phyloP scores from a whole-genome alignment of 2,888 invertebrate species.

The Pandemis heparana region DNA sequence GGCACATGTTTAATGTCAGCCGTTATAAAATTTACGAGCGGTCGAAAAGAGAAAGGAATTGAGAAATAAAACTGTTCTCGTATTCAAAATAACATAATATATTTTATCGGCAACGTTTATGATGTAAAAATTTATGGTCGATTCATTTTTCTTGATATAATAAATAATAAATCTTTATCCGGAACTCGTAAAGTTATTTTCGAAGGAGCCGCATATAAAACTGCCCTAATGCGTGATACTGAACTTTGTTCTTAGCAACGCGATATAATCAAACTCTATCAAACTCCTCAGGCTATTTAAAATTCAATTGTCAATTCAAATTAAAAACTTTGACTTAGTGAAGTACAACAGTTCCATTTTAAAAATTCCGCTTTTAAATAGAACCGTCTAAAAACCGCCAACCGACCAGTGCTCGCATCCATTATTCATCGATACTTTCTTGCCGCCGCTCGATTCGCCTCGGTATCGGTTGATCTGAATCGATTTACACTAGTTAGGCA shows the following conservation, averaged over 20 bases:
- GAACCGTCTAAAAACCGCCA: conserved; percentile 55
- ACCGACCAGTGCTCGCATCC: conserved; percentile 54
- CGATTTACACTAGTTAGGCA: conserved; percentile 68
- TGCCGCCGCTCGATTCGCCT: conserved; percentile 53
- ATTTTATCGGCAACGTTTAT: conserved; percentile 68
- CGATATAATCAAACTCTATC: background rate
- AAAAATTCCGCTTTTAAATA: conserved; percentile 50
- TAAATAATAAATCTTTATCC: conserved; percentile 65
- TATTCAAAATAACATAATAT: conserved; percentile 69
- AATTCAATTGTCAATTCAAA: background rate
- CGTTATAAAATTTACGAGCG: conserved; percentile 66
- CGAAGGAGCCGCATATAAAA: conserved; percentile 12
- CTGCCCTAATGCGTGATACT: background rate
- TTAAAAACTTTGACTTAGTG: background rate
- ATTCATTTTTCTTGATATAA: conserved; percentile 63
- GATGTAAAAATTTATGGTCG: conserved; percentile 65
- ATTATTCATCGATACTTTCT: conserved; percentile 70
- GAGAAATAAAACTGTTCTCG: conserved; percentile 73
- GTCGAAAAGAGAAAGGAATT: conserved; percentile 64
- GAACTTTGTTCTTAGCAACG: background rate
- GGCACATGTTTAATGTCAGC: conserved; percentile 65
- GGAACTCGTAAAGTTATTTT: conserved; percentile 53
- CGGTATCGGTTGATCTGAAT: conserved; percentile 63
- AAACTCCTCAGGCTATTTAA: background rate
- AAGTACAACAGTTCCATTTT: conserved; percentile 42